Conservation (phyloP, 2,797 vertebrate species). For the Sphenodon punctatus region DNA sequence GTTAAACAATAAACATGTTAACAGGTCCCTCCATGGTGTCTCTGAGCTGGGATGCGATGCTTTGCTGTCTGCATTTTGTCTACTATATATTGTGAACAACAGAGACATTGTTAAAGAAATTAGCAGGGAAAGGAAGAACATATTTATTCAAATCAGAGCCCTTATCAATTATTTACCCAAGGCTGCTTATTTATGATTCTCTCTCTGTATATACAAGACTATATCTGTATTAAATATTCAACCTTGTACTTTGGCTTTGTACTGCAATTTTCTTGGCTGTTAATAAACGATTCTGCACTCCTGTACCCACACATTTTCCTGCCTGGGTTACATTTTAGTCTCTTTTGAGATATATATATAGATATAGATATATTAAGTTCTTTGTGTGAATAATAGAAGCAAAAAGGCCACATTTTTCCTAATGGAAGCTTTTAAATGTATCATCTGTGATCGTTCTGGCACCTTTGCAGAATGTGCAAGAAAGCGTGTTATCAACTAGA, state of each 20-base stretch:
- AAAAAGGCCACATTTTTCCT: neutral
- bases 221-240: neutral
- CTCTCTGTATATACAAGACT: neutral
- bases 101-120: neutral
- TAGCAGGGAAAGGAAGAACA: no score
- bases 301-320: neutral
- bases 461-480: neutral
- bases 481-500: neutral
- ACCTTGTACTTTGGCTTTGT: neutral
- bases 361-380: neutral
- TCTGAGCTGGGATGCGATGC: neutral
- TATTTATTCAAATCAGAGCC: neutral
- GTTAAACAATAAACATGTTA: neutral
- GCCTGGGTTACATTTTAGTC: neutral
- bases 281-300: constrained; percentile 3
- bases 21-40: neutral
- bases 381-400: neutral
- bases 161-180: neutral
- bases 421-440: neutral
- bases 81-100: rapidly evolving
- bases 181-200: neutral
- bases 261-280: neutral
- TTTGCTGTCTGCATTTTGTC: neutral
- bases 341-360: no score
- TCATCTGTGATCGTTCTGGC: neutral